Conservation (phyloP, 2,113 vertebrate species). For the human (Homo sapiens) region GRCh38 chr21:26998501-26999000, state of each 20-base stretch:
- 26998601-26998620: background rate
- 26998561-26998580: background rate
- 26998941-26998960: background rate
- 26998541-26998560: background rate
- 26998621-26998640: background rate
- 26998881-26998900: background rate
- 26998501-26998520: background rate
- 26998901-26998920: background rate
- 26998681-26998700: background rate
- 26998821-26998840: background rate
- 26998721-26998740: background rate
- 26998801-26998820: background rate
- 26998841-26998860: background rate
- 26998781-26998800: background rate
- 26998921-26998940: background rate
- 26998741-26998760: background rate
- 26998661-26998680: background rate
- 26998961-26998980: background rate
- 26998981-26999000: background rate
- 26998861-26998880: background rate
- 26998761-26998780: background rate
- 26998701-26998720: background rate
- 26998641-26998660: background rate
- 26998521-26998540: background rate
- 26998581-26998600: background rate